Base-by-base conservation (phyloP, 1,140 invertebrate species). In the Mylabris phalerata region DNA sequence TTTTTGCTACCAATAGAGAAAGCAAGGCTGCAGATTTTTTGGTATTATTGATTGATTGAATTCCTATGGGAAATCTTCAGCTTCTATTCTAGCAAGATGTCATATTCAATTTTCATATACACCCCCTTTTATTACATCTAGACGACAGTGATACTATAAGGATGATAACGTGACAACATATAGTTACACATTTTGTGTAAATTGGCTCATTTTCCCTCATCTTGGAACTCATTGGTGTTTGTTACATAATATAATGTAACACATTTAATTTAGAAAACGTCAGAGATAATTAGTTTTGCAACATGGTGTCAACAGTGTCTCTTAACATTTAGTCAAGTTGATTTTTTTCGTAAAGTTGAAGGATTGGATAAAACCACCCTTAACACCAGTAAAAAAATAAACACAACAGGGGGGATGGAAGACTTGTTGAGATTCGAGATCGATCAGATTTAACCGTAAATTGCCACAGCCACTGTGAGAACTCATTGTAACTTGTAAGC, bases 401-500 rank as follows among this genome's bases (percentile, higher is more conserved):
- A 19, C 19, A 19, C 19, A 19, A 19, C 19, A 19, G 19, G 19
- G 19, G 19, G 19, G 19, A 19, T 19, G 19, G 7, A 32, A 32
- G 32, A 32, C 51, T 54, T 46, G 10, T 46, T 54, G 46, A 54
- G 9, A 43, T 54, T 26, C 9, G 42, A 54, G 45, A 54, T 54
- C 51, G 46, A 54, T 54, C 51, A 46, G 46, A 42, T 54, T 54
- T 54, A 54, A 46, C 51, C 51, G 45, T 54, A 50, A 39, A 50
- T 50, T 32, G 32, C 48, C 48, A 39, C 32, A 32, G 51, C 39
- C 26, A 54, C 41, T 54, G 51, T 45, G 51, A 54, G 7, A 54
- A 54, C 56, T 57, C 47, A 57, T 57, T 57, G 56, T 49, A 57
- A 57, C 48, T 48, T 57, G 56, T 57, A 48, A 57, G 56, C 56